Evolutionary conservation across 2,888 invertebrate species (phyloP), one percentile per base, ranked within the genome.

Genomic region (Hecatera dysodea): DNA sequence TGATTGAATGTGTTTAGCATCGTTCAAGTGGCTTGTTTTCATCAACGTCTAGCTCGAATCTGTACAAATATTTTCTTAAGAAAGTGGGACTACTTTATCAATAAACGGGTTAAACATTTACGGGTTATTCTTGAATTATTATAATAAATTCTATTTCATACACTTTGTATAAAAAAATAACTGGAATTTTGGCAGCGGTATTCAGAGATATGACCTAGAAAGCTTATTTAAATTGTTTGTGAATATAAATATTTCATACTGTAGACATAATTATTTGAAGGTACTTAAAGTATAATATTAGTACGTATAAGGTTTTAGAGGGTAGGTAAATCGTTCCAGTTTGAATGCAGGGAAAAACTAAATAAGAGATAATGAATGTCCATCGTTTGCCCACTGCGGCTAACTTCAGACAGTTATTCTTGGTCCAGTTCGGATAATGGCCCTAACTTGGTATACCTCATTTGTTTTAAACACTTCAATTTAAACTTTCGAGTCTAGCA

Each of bases 131-230:
- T 70, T 65, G 61, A 80, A 62, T 64, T 46, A 74, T 62, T 68
- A 22, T 42, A 42, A 53, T 29, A 9, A 59, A 80, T 78, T 70
- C 62, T 60, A 60, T 65, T 64, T 61, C 48, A 50, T 59, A 73
- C 22, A 50, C 53, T 68, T 68, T 55, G 29, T 70, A 39, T 68
- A 66, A 69, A 74, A 69, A 74, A 78, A 57, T 66, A 46, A 66
- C 60, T 75, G 76, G 76, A 67, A 78, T 75, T 78, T 78, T 74
- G 78, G 78, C 80, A 78, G 39, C 69, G 53, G 62, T 68, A 69
- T 80, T 75, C 46, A 50, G 27, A 60, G 65, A 60, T 60, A 33
- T 66, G 72, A 81, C 83, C 83, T 82, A 82, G 80, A 81, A 68
- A 46, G 53, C 50, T 65, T 62, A 67, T 69, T 60, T 29, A 55